phyloP scores from a whole-genome alignment of 2,888 invertebrate genomes.

The Antheraea yamamai region DNA sequence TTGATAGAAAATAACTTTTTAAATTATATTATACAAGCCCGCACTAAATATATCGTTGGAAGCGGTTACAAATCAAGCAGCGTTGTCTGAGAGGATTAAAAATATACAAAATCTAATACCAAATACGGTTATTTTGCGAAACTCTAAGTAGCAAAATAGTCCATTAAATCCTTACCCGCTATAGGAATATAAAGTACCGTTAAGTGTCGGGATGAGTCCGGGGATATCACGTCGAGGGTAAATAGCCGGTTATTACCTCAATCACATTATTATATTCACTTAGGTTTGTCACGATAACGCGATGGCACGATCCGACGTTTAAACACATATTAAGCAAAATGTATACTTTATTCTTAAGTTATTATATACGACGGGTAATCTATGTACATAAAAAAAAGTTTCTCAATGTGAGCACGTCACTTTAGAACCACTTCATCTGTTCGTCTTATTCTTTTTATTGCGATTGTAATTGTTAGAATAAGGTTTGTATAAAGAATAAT shows the following conservation, averaged over 20 bases:
- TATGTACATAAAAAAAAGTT: too few species aligned
- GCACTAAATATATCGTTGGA: neutral
- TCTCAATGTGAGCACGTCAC: too few species aligned
- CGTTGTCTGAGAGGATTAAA: neutral
- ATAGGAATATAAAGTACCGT: conserved; percentile 31
- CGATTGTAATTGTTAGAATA: too few species aligned
- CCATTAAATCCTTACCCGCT: neutral
- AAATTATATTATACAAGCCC: too few species aligned
- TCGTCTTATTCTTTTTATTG: too few species aligned
- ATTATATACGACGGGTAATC: too few species aligned
- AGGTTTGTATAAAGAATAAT: too few species aligned
- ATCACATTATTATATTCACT: conserved; percentile 74
- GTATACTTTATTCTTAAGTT: neutral
- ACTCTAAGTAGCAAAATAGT: neutral
- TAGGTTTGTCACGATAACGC: conserved; percentile 60
- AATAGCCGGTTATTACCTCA: conserved; percentile 58
- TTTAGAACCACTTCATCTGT: too few species aligned
- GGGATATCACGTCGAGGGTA: conserved; percentile 54
- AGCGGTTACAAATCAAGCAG: neutral
- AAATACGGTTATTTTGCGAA: neutral
- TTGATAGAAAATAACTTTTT: too few species aligned
- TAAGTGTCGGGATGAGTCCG: conserved; percentile 24
- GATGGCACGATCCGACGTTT: conserved; percentile 55
- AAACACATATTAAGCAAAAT: conserved; percentile 37
- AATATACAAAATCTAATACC: neutral